Evolutionary conservation across 92 coral and sea anemone genomes (phyloP), one percentile per base, ranked within the genome.

Genomic region (Micromussa lordhowensis): DNA sequence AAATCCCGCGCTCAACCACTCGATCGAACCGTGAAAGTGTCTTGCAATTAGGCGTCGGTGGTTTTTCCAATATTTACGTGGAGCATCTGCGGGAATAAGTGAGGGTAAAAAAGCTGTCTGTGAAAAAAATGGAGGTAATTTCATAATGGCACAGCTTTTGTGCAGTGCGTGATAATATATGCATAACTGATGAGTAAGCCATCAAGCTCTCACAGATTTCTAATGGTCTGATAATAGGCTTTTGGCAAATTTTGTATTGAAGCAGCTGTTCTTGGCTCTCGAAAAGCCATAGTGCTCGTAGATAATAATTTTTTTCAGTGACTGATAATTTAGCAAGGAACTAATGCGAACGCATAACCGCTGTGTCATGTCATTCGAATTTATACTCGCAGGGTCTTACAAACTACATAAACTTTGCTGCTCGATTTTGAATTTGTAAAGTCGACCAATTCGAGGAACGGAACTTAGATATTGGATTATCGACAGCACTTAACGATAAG

Each of bases 191-290:
- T 95, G 98, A 95, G 69, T 14, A 89, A 80, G 86, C 95, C 95
- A 95, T 95, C 96, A 95, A 87, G 90, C 75, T 59, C 94, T 95
- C 94, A 90, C 96, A 87, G 92, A 85, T 77, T 87, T 88, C 92
- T 95, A 95, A 95, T 95, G 96, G 96, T 76, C 90, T 82, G 85
- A 90, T 95, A 95, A 95, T 95, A 95, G 95, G 96, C 91, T 89
- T 94, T 95, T 92, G 85, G 89, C 90, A 80, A 93, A 82, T 84
- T 84, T 84, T 84, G 90, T 84, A 85, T 83, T 84, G 91, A 48
- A 29, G 51, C 97, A 84, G 91, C 92, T 88, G 92, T 85, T 84
- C 57, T 82, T 88, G 36, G 87, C 88, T 70, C 81, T 86, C 63
- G 40, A 29, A 77, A n/a, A 86, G 66, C 49, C 53, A 77, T n/a